phyloP scores from a whole-genome alignment of 1,140 invertebrate species.

The Melipona quadrifasciata region DNA sequence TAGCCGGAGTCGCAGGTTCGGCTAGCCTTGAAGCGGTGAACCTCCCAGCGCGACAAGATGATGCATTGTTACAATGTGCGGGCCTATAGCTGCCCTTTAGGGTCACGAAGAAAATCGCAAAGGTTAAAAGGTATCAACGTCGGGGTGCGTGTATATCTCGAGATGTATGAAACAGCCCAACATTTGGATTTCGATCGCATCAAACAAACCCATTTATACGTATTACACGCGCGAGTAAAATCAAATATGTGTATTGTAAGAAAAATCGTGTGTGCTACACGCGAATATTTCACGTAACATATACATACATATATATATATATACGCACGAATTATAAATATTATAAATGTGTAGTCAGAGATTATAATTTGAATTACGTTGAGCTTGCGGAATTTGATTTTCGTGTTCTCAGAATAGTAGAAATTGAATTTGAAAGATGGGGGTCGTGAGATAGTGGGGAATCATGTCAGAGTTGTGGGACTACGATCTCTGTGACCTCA shows the following conservation, averaged over 20 bases:
- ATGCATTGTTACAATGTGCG: constrained; percentile 70
- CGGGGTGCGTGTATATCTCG: neutral
- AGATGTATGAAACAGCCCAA: neutral
- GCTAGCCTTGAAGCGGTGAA: constrained; percentile 65
- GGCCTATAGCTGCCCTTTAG: constrained; percentile 52
- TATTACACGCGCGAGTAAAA: neutral
- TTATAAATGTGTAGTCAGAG: neutral
- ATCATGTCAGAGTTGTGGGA: neutral
- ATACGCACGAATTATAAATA: neutral
- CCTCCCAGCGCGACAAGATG: constrained; percentile 74
- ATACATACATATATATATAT: neutral
- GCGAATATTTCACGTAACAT: neutral
- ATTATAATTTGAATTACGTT: neutral
- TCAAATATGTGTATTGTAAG: neutral
- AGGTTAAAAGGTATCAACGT: constrained; percentile 62
- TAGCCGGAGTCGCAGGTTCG: constrained; percentile 64
- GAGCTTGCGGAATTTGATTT: neutral
- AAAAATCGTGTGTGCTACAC: neutral
- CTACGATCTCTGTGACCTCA: neutral
- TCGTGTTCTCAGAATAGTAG: neutral
- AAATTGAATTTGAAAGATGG: neutral
- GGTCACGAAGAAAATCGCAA: constrained; percentile 67
- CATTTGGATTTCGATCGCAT: neutral
- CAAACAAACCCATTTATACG: neutral
- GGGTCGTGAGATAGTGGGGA: neutral